A percentile compares a stretch with the other conserved stretches of the same genome.
Evolutionary conservation across 2,797 vertebrate species (phyloP).

Genomic region (Ctenopoma kingsleyae): DNA sequence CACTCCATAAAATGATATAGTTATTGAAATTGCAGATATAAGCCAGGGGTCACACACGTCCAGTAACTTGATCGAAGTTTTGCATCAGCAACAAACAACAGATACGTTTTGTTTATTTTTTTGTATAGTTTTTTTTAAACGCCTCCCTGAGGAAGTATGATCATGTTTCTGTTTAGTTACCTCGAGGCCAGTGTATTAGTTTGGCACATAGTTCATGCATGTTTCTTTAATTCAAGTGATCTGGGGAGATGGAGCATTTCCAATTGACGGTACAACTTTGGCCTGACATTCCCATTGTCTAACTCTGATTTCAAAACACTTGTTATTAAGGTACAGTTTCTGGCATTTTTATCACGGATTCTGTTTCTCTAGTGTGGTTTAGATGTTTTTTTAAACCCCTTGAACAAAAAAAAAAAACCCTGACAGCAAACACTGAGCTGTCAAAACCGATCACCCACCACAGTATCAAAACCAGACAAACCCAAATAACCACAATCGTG

Average conservation of each 20-base stretch:
- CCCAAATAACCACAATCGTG: slow-evolving; percentile 53
- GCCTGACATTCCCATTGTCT: background rate
- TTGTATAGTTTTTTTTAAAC: background rate
- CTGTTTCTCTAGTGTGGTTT: background rate
- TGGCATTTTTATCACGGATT: slow-evolving; percentile 12
- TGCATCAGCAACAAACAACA: slow-evolving; percentile 25
- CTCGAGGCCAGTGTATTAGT: background rate
- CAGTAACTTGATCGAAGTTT: slow-evolving; percentile 24
- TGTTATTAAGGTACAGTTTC: slow-evolving; percentile 7
- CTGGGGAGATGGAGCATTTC: slow-evolving; percentile 17
- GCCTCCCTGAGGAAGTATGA: slow-evolving; percentile 30
- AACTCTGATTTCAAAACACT: slow-evolving; percentile 9
- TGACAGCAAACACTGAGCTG: slow-evolving; percentile 20
- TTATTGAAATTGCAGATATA: slow-evolving; percentile 31
- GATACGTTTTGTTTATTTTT: background rate
- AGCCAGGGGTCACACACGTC: slow-evolving; percentile 32
- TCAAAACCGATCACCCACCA: slow-evolving; percentile 39
- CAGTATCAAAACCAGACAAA: slow-evolving; percentile 55
- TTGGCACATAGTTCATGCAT: slow-evolving; percentile 5
- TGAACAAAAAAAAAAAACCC: slow-evolving; percentile 19
- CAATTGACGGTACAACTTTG: slow-evolving; percentile 36
- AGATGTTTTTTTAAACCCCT: slow-evolving; percentile 17
- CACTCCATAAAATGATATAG: slow-evolving; percentile 13
- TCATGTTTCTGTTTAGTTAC: slow-evolving; percentile 12
- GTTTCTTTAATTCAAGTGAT: slow-evolving; percentile 29